These are phyloP conservation scores for Unio pictorum DNA, from an alignment of 2,888 invertebrate species.

Conservation along the genomic window DNA sequence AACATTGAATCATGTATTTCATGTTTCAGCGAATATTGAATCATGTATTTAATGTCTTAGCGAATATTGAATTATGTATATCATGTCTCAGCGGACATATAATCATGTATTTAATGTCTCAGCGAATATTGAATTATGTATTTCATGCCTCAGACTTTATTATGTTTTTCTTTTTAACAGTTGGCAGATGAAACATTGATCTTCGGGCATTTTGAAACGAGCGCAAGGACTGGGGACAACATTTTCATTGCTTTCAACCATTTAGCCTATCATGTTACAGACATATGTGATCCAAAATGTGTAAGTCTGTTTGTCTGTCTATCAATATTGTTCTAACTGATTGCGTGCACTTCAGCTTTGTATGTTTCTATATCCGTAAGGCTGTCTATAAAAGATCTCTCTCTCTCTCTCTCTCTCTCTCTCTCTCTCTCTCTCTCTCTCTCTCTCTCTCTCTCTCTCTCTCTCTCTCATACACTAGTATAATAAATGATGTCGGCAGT, in stretches of 20 bases:
- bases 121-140: too few species aligned
- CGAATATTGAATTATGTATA: too few species aligned
- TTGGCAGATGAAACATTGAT: conserved; percentile 56
- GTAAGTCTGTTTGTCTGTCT: conserved; percentile 33
- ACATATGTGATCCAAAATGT: conserved; percentile 60
- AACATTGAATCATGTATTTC: too few species aligned
- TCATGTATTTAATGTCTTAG: too few species aligned
- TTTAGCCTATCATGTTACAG: conserved; percentile 62
- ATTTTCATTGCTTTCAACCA: conserved; percentile 55
- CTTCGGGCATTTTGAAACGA: conserved; percentile 64
- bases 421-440: conserved; percentile 4
- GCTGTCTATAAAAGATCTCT: too few species aligned
- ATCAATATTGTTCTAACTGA: background rate
- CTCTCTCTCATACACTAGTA: background rate
- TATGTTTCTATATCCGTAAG: background rate
- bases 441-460: conserved; percentile 1
- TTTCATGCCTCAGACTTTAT: too few species aligned
- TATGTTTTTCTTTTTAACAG: conserved; percentile 33
- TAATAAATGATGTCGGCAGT: too few species aligned
- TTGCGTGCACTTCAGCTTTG: conserved; percentile 1
- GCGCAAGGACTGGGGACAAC: conserved; percentile 62
- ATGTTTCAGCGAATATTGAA: too few species aligned
- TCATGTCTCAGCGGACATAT: too few species aligned
- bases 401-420: conserved; percentile 4
- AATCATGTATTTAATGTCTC: too few species aligned